A percentile compares a stretch with the other conserved stretches of the same genome.
Evolutionary conservation across 2,113 vertebrate species (phyloP).

Genomic region (Abramis brama): DNA sequence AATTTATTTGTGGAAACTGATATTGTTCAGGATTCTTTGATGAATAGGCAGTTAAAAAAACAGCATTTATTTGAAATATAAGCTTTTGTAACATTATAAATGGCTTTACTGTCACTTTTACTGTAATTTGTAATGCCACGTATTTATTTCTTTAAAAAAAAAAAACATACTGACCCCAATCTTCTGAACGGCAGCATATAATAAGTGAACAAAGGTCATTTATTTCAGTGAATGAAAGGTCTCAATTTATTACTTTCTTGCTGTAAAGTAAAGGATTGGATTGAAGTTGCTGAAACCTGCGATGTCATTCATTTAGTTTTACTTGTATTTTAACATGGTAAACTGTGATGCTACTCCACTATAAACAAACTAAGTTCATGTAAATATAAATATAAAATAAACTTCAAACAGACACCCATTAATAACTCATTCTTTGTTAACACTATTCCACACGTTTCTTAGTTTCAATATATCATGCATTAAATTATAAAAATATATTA

Average conservation of each 20-base stretch:
- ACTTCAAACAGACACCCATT: not conserved
- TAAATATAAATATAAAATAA: not conserved
- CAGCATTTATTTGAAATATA: too few relatives aligned
- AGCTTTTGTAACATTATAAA: too few relatives aligned
- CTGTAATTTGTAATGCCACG: too few relatives aligned
- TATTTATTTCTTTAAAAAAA: too few relatives aligned
- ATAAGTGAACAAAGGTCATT: not conserved
- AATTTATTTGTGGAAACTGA: too few relatives aligned
- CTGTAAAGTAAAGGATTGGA: not conserved
- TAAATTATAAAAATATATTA: not conserved
- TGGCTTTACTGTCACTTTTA: too few relatives aligned
- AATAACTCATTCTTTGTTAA: not conserved
- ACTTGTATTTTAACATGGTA: not conserved
- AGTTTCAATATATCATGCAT: not conserved
- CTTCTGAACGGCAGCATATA: too few relatives aligned
- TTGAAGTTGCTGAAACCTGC: not conserved
- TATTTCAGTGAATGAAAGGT: not conserved
- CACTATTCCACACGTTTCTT: not conserved
- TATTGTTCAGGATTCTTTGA: too few relatives aligned
- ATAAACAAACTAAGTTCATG: not conserved
- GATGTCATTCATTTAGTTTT: not conserved
- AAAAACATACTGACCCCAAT: too few relatives aligned
- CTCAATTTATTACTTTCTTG: not conserved
- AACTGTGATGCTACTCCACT: not conserved
- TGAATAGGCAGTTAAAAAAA: too few relatives aligned